Conservation (phyloP, 2,888 invertebrate genomes). For the Cantharis rustica region DNA sequence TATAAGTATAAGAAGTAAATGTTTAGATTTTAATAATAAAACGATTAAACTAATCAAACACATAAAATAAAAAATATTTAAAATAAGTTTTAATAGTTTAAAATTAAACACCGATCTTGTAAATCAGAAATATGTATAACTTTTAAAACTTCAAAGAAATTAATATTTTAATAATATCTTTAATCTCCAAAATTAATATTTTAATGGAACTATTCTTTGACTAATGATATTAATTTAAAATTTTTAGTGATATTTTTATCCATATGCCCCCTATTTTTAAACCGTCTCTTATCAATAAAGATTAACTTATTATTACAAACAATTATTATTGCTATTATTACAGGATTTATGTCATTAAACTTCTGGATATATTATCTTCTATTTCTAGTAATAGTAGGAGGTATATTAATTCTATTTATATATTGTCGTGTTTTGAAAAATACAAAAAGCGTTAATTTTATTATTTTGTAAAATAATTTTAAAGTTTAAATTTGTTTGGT, state of each 20-base stretch:
- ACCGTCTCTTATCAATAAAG: slow-evolving; percentile 62
- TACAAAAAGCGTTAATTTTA: no score
- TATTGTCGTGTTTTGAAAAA: no score
- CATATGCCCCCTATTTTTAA: slow-evolving; percentile 54
- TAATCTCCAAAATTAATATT: slow-evolving; percentile 76
- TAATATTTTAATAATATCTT: slow-evolving; percentile 57
- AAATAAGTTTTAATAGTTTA: no score
- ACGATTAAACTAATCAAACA: no score
- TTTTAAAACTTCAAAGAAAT: slow-evolving; percentile 23
- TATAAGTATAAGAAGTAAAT: no score
- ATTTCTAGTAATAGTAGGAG: slow-evolving; percentile 67
- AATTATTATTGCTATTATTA: slow-evolving; percentile 56
- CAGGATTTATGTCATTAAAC: slow-evolving; percentile 58
- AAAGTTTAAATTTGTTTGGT: no score
- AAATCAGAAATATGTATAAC: no score
- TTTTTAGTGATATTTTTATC: slow-evolving; percentile 50
- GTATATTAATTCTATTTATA: slow-evolving; percentile 68
- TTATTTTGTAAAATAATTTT: no score
- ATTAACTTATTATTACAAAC: slow-evolving; percentile 62
- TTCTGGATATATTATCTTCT: slow-evolving; percentile 68
- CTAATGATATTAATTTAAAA: slow-evolving; percentile 40
- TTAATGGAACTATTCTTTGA: slow-evolving; percentile 67
- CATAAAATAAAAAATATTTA: no score
- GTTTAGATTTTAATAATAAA: no score
- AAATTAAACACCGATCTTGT: no score